phyloP scores from a whole-genome alignment of 2,888 invertebrate genomes.

The Omphaloscelis lunosa region DNA sequence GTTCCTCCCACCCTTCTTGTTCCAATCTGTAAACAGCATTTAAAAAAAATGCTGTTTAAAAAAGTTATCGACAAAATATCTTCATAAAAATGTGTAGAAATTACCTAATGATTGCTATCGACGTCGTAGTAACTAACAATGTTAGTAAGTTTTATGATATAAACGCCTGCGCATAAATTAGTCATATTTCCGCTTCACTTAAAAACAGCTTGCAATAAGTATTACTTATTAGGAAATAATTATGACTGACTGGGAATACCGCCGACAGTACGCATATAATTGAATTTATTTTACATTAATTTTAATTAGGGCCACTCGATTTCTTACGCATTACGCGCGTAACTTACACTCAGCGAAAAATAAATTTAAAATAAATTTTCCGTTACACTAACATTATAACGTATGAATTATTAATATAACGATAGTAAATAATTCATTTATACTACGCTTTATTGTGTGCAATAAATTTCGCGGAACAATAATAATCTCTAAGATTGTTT shows the following conservation, averaged over 20 bases:
- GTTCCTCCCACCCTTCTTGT: too few relatives aligned
- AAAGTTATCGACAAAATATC: constrained; percentile 15
- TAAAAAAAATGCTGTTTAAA: constrained; percentile 26
- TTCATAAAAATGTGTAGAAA: constrained; percentile 26
- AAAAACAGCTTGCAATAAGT: constrained; percentile 32
- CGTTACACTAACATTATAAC: constrained; percentile 65
- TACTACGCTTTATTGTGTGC: constrained; percentile 68
- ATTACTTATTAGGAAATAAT: constrained; percentile 56
- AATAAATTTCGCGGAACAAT: constrained; percentile 68
- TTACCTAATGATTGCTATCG: constrained; percentile 16
- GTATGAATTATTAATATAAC: constrained; percentile 70
- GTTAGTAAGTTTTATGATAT: constrained; percentile 43
- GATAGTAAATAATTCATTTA: constrained; percentile 70
- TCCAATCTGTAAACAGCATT: background rate
- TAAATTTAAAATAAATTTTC: constrained; percentile 62
- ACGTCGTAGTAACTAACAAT: constrained; percentile 18
- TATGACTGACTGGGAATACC: constrained; percentile 28
- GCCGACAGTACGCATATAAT: constrained; percentile 31
- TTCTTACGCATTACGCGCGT: constrained; percentile 22
- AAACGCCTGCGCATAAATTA: constrained; percentile 43
- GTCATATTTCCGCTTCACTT: constrained; percentile 50
- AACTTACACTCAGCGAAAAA: constrained; percentile 27
- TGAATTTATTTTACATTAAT: constrained; percentile 59
- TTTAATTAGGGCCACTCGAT: constrained; percentile 47
- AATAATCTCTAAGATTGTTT: constrained; percentile 68